These are phyloP conservation scores for Dinoponera quadriceps DNA, from an alignment of 1,140 invertebrate species.

Conservation along the genomic window DNA sequence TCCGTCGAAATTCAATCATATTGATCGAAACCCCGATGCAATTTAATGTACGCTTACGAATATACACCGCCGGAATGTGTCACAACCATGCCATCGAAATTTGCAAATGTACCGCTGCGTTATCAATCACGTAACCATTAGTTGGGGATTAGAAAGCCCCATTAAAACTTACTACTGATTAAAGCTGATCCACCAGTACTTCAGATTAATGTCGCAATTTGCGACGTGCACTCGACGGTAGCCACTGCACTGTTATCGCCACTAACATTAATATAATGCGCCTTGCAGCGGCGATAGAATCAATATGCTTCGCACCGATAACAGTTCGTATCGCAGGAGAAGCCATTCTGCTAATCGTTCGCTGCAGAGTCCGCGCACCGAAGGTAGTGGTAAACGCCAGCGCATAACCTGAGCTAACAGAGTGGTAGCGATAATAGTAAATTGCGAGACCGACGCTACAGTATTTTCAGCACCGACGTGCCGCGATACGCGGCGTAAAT, in stretches of 20 bases:
- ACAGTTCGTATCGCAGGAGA: not conserved
- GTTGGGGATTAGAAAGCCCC: constrained; percentile 5
- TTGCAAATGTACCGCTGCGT: not conserved
- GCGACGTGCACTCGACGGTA: not conserved
- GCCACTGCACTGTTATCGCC: not conserved
- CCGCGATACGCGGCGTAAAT: not conserved
- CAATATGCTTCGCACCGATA: constrained; percentile 22
- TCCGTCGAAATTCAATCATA: too few relatives aligned
- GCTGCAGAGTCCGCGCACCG: not conserved
- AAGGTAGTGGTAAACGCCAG: not conserved
- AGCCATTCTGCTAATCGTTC: constrained; percentile 32
- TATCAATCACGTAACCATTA: constrained; percentile 26
- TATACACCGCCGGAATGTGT: not conserved
- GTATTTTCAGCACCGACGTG: constrained; percentile 8
- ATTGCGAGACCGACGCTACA: not conserved
- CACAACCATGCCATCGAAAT: not conserved
- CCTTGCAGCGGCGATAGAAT: constrained; percentile 9
- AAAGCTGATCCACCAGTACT: not conserved
- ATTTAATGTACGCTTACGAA: too few relatives aligned
- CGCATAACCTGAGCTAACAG: constrained; percentile 4
- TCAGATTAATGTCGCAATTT: constrained; percentile 30
- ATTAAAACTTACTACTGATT: constrained; percentile 27
- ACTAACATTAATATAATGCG: not conserved
- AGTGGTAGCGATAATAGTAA: constrained; percentile 16
- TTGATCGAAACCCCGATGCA: too few relatives aligned